A percentile compares a stretch with the other conserved stretches of the same genome.
Evolutionary conservation across 2,797 vertebrate genomes (phyloP).

Genomic region (Chaetodon trifasciatus): DNA sequence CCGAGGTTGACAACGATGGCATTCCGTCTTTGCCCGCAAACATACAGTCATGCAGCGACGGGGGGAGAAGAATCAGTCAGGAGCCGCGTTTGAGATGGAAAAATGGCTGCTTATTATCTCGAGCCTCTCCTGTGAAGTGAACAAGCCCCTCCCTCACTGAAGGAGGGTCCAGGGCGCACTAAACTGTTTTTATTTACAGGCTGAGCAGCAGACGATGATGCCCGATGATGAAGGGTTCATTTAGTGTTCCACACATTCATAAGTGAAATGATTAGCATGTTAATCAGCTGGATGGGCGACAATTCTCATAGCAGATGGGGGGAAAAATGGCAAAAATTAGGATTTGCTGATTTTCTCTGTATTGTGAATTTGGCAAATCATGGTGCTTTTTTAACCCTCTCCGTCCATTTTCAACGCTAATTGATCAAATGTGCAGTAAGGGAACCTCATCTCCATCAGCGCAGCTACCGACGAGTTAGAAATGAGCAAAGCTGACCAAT

Average conservation of each 20-base stretch:
- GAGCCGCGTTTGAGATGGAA: conserved; percentile 29
- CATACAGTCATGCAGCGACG: conserved; percentile 9
- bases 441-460: not conserved
- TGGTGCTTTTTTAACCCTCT: too few species aligned
- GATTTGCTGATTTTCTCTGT: not conserved
- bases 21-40: conserved; percentile 48
- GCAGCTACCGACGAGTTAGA: not conserved
- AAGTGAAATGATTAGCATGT: not conserved
- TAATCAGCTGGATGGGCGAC: not conserved
- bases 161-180: not conserved
- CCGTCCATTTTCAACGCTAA: too few species aligned
- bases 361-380: not conserved
- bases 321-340: not conserved
- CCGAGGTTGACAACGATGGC: conserved; percentile 63
- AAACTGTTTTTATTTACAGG: not conserved
- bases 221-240: rapidly evolving
- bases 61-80: not conserved
- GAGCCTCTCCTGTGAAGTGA: conserved; percentile 22
- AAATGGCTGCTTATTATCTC: conserved; percentile 23
- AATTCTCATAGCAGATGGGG: not conserved
- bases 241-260: not conserved
- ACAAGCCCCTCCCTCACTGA: not conserved
- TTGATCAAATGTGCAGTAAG: not conserved
- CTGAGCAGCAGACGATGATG: not conserved
- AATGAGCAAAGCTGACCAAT: not conserved